Conservation (phyloP, 2,797 vertebrate genomes). For the Enteromius thamalakanensis region DNA sequence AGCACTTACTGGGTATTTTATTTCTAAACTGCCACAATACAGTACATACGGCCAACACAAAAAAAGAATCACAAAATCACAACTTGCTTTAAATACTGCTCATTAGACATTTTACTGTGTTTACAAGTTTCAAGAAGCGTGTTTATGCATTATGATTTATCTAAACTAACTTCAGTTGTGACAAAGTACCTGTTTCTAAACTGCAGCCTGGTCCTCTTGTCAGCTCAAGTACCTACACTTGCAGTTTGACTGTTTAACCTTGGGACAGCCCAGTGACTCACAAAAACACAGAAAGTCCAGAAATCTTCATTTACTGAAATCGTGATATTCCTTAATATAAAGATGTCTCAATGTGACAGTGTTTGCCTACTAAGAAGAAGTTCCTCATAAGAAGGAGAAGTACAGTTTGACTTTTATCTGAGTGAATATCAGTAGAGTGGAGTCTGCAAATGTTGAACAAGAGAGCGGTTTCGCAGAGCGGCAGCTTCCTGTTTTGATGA, state of each 20-base stretch:
- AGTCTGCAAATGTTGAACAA: not conserved
- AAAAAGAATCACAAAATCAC: not conserved
- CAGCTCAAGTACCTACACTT: not conserved
- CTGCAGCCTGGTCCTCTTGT: not conserved
- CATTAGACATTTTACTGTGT: not conserved
- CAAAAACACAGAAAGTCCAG: not conserved
- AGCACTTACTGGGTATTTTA: not conserved
- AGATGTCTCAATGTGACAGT: not conserved
- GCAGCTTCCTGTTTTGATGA: conserved; percentile 24
- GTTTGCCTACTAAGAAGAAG: not conserved
- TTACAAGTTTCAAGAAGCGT: not conserved
- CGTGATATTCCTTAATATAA: not conserved
- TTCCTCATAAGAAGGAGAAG: not conserved
- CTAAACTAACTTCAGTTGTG: not conserved
- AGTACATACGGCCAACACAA: not conserved
- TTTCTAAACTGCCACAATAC: not conserved
- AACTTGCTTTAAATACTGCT: not conserved
- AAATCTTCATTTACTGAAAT: not conserved
- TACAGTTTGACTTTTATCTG: not conserved
- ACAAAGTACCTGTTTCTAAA: conserved; percentile 6
- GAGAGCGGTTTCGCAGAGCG: not conserved
- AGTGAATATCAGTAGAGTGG: not conserved
- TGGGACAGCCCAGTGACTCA: not conserved
- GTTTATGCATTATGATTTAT: not conserved
- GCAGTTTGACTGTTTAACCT: not conserved